Conservation (phyloP, 2,797 vertebrate genomes). For the Micropoecilia bifurca region DNA sequence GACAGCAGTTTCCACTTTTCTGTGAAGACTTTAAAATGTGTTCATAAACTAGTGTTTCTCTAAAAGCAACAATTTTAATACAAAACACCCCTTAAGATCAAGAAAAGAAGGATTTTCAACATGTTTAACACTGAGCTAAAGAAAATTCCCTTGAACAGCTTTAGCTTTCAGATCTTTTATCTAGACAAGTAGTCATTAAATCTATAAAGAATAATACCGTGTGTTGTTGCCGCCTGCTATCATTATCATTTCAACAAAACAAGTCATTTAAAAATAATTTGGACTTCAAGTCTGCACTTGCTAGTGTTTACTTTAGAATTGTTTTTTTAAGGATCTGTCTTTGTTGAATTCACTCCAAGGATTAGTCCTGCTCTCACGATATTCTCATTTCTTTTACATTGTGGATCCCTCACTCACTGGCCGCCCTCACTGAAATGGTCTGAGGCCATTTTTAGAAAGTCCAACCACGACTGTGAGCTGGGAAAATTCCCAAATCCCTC, state of each 20-base stretch:
- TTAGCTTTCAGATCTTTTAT: background rate
- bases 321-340: slow-evolving; percentile 36
- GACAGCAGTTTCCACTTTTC: background rate
- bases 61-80: background rate
- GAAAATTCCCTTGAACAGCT: background rate
- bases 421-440: slow-evolving; percentile 19
- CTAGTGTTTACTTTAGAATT: slow-evolving; percentile 13
- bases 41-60: background rate
- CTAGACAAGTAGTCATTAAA: background rate
- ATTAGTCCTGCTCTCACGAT: slow-evolving; percentile 62
- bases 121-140: background rate
- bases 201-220: background rate
- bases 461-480: background rate
- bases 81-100: background rate
- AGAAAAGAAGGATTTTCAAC: background rate
- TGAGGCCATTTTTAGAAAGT: slow-evolving; percentile 31
- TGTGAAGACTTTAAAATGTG: background rate
- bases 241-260: background rate
- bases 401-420: slow-evolving; percentile 7
- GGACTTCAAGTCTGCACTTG: slow-evolving; percentile 19
- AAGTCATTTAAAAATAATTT: background rate
- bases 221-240: background rate
- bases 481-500: slow-evolving; percentile 28
- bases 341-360: slow-evolving; percentile 36
- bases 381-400: slow-evolving; percentile 36